Conservation (phyloP, 2,113 vertebrate genomes). For the Seriola quinqueradiata region DNA sequence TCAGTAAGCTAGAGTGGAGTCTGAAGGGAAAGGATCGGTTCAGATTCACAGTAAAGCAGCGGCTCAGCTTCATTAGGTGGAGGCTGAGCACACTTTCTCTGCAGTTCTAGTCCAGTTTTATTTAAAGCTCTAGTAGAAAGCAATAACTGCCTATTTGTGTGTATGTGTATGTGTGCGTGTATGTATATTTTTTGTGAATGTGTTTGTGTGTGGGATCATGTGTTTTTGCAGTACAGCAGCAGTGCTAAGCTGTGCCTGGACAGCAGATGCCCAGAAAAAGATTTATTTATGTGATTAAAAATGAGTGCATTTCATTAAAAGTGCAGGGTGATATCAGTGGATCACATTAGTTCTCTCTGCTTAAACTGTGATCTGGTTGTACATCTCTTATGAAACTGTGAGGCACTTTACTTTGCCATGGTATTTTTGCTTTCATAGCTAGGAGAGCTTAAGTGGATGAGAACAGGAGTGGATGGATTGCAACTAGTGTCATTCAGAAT, state of each 20-base stretch:
- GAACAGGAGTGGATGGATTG: background rate
- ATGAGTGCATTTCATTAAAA: slow-evolving; percentile 55
- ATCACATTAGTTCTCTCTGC: background rate
- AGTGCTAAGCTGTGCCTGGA: slow-evolving; percentile 64
- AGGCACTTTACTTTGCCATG: background rate
- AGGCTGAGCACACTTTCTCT: slow-evolving; percentile 20
- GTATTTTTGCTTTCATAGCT: slow-evolving; percentile 1
- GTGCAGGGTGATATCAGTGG: slow-evolving; percentile 27
- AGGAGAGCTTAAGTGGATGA: background rate
- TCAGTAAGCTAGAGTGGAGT: background rate
- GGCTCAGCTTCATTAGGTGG: background rate
- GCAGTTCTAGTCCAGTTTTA: slow-evolving; percentile 27
- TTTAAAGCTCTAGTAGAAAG: slow-evolving; percentile 10
- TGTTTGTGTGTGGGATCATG: slow-evolving; percentile 13
- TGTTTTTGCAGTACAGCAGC: slow-evolving; percentile 29
- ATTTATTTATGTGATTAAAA: slow-evolving; percentile 65
- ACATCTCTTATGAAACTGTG: slow-evolving; percentile 8
- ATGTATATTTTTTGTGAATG: slow-evolving; percentile 43
- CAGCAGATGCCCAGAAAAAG: slow-evolving; percentile 63
- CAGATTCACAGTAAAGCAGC: slow-evolving; percentile 18
- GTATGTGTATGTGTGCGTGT: slow-evolving; percentile 7
- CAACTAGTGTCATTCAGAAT: background rate
- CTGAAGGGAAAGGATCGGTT: slow-evolving; percentile 22
- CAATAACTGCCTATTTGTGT: slow-evolving; percentile 7
- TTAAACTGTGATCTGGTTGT: background rate